Evolutionary conservation across 2,888 invertebrate species (phyloP).

Genomic region (Diaprepes abbreviatus): DNA sequence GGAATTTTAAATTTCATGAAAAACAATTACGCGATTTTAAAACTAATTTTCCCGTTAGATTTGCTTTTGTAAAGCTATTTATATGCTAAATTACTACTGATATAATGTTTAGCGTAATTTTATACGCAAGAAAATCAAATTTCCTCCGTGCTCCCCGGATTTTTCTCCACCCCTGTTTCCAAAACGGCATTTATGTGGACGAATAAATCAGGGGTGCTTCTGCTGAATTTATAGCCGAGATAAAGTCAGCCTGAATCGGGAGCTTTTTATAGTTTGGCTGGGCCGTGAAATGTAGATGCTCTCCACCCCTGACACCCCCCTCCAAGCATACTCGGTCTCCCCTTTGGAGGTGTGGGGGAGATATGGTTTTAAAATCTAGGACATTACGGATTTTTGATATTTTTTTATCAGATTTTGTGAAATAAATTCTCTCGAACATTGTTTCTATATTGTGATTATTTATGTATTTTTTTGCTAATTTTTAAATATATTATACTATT

Average conservation of each 20-base stretch:
- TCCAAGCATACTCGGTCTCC: conserved; percentile 13
- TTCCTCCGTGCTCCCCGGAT: conserved; percentile 22
- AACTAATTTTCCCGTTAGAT: too few species aligned
- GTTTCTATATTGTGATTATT: too few species aligned
- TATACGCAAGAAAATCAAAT: conserved; percentile 22
- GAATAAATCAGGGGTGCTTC: conserved; percentile 70
- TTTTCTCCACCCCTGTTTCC: conserved; percentile 44
- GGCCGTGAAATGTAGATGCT: conserved; percentile 68
- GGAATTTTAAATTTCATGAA: too few species aligned
- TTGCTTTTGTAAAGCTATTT: too few species aligned
- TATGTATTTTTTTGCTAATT: too few species aligned
- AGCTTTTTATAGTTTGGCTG: conserved; percentile 67
- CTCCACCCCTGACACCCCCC: conserved; percentile 29
- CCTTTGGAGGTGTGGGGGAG: conserved; percentile 19
- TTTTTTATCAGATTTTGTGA: not conserved
- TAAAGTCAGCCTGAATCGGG: conserved; percentile 69
- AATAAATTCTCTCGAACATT: too few species aligned
- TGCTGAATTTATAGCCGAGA: conserved; percentile 70
- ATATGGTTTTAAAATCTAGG: conserved; percentile 38
- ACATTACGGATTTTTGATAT: conserved; percentile 7
- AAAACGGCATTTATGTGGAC: conserved; percentile 66
- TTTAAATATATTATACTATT: too few species aligned
- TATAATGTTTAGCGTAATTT: not conserved
- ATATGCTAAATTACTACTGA: not conserved
- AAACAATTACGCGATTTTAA: too few species aligned